A percentile compares a stretch with the other conserved stretches of the same genome.
Evolutionary conservation across 1,140 invertebrate species (phyloP).

Genomic region (Bilobella aurantiaca): DNA sequence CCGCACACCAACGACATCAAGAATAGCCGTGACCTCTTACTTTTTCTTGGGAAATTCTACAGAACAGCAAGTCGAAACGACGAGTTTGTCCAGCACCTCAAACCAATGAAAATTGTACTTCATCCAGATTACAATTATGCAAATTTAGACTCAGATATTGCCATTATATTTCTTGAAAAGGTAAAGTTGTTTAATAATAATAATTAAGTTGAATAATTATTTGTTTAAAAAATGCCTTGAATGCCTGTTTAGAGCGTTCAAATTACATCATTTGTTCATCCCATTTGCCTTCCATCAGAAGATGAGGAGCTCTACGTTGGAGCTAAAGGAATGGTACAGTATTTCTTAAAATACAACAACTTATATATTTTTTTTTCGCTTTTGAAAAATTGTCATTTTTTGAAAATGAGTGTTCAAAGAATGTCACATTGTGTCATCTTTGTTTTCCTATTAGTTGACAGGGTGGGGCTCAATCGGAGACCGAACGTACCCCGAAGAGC

Average conservation of each 20-base stretch:
- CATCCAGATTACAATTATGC: slow-evolving; percentile 15
- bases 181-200: too few relatives aligned
- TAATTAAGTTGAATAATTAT: too few relatives aligned
- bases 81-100: slow-evolving; percentile 10
- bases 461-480: slow-evolving; percentile 26
- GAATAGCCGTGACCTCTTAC: not conserved
- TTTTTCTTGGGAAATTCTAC: slow-evolving; percentile 24
- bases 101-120: slow-evolving; percentile 11
- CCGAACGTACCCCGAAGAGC: slow-evolving; percentile 17
- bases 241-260: not conserved
- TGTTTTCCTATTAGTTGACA: slow-evolving; percentile 11
- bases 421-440: not conserved
- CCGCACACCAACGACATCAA: slow-evolving; percentile 15
- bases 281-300: slow-evolving; percentile 16
- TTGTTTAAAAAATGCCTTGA: not conserved
- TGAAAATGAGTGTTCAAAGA: too few relatives aligned
- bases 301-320: slow-evolving; percentile 15
- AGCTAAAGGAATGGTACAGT: slow-evolving; percentile 15
- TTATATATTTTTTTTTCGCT: too few relatives aligned
- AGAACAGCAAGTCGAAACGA: slow-evolving; percentile 21
- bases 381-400: too few relatives aligned
- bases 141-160: slow-evolving; percentile 25
- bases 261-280: slow-evolving; percentile 15
- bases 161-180: slow-evolving; percentile 14
- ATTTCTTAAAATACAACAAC: too few relatives aligned